Conservation (phyloP, 2,888 invertebrate species). For the Thecocarcelia acutangulata region DNA sequence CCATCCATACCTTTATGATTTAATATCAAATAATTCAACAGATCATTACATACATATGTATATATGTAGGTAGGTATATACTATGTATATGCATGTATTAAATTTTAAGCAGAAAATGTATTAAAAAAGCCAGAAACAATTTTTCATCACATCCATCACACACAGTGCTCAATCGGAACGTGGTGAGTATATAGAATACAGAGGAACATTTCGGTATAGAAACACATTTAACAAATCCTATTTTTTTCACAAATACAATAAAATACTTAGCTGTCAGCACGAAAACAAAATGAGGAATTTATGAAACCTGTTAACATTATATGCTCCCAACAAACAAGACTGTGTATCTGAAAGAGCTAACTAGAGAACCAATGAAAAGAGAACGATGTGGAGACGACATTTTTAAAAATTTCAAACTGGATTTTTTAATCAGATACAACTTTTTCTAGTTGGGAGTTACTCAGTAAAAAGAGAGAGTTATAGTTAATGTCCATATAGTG, state of each 20-base stretch:
- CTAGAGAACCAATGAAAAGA: conserved; percentile 44
- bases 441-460: conserved; percentile 15
- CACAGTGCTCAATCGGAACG: conserved; percentile 13
- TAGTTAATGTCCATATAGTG: not conserved
- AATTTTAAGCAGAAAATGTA: conserved; percentile 8
- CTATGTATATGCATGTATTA: no score
- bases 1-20: no score
- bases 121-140: not conserved
- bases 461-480: conserved; percentile 34
- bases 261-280: conserved; percentile 76
- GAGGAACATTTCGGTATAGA: conserved; percentile 29
- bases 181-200: conserved; percentile 32
- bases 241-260: not conserved
- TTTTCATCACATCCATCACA: not conserved
- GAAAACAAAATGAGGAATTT: conserved; percentile 80
- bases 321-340: not conserved
- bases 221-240: conserved; percentile 17
- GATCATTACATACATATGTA: no score
- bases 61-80: not conserved
- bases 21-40: no score
- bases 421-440: conserved; percentile 16
- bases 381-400: conserved; percentile 64
- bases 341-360: conserved; percentile 28
- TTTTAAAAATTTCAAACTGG: conserved; percentile 67
- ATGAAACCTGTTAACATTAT: conserved; percentile 69